phyloP scores from a whole-genome alignment of 2,113 vertebrate species.

The Psittacula cyanocephala region DNA sequence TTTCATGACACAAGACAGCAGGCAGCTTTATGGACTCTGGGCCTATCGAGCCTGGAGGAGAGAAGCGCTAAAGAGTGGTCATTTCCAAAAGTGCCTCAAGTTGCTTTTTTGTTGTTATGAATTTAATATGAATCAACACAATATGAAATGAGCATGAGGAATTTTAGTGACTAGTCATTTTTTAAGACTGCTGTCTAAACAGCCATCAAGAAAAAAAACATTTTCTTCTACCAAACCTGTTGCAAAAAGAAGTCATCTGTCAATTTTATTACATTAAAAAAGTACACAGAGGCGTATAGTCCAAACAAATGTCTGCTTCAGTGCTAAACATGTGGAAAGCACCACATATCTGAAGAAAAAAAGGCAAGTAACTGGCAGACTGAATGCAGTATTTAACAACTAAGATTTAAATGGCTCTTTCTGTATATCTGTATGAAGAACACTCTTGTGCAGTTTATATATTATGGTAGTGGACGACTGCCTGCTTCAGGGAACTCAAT shows the following conservation, averaged over 20 bases:
- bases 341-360: constrained; percentile 48
- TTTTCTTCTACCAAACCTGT: constrained; percentile 78
- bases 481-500: background rate
- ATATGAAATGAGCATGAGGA: constrained; percentile 81
- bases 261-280: constrained; percentile 80
- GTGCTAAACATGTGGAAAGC: constrained; percentile 73
- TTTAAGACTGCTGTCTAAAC: constrained; percentile 80
- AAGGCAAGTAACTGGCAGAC: constrained; percentile 42
- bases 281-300: constrained; percentile 69
- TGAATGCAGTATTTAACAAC: constrained; percentile 17
- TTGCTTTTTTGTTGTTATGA: constrained; percentile 82
- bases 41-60: constrained; percentile 81
- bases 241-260: constrained; percentile 79
- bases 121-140: constrained; percentile 84
- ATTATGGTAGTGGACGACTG: background rate
- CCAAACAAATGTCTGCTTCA: constrained; percentile 75
- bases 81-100: constrained; percentile 84
- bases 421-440: background rate
- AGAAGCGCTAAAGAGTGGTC: constrained; percentile 79
- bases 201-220: constrained; percentile 70
- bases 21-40: constrained; percentile 86
- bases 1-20: constrained; percentile 89
- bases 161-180: constrained; percentile 82
- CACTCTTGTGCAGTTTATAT: background rate
- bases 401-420: constrained; percentile 33